These are phyloP conservation scores for Agrotis segetum DNA, from an alignment of 2,888 invertebrate species.

Conservation along the genomic window DNA sequence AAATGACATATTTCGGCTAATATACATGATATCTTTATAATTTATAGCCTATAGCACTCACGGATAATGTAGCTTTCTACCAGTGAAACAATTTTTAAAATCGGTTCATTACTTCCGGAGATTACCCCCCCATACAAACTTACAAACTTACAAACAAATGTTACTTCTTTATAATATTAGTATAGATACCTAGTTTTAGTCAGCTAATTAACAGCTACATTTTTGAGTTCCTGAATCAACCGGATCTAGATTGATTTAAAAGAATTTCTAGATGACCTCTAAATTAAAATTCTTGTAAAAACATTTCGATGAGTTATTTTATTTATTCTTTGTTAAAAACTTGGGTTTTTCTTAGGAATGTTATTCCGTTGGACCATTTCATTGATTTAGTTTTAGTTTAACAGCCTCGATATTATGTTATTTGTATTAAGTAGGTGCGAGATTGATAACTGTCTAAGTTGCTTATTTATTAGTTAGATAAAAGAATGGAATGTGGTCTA, in stretches of 20 bases:
- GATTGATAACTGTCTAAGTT: slow-evolving; percentile 10
- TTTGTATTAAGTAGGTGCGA: slow-evolving; percentile 25
- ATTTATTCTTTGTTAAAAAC: slow-evolving; percentile 8
- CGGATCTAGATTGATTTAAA: slow-evolving; percentile 25
- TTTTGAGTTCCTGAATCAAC: background rate
- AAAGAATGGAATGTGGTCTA: background rate
- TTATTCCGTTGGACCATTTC: slow-evolving; percentile 38
- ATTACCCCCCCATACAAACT: too few species aligned
- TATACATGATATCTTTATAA: too few species aligned
- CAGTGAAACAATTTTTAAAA: too few species aligned
- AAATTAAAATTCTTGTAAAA: slow-evolving; percentile 17
- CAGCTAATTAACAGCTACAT: too few species aligned
- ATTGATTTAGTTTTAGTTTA: slow-evolving; percentile 14
- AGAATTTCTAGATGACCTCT: slow-evolving; percentile 2
- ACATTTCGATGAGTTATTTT: slow-evolving; percentile 13
- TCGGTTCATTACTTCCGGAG: too few species aligned
- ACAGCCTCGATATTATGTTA: background rate
- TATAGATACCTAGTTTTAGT: too few species aligned
- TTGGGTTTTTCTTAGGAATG: slow-evolving; percentile 47
- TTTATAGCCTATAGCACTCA: too few species aligned
- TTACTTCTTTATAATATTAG: too few species aligned
- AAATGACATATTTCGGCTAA: too few species aligned
- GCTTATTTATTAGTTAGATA: slow-evolving; percentile 5
- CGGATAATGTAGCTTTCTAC: too few species aligned
- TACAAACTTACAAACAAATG: too few species aligned